Evolutionary conservation across 2,797 vertebrate genomes (phyloP), one percentile per base, ranked within the genome.

Genomic region (Leptatherina wallacei): DNA sequence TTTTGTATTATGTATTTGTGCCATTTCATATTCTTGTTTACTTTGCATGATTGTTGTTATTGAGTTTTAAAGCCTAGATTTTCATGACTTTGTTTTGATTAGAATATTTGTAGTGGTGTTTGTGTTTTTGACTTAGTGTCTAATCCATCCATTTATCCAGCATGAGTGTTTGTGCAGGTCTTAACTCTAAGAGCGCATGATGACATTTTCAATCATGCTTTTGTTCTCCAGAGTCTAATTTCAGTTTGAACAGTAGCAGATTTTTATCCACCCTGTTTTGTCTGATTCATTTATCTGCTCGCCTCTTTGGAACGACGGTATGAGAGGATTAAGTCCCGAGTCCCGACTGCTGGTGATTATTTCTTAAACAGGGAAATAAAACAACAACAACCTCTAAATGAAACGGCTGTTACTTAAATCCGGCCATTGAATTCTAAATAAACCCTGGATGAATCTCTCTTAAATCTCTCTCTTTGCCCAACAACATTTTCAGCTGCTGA

Each of bases 311-410:
- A 67, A 57, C 51, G n/a, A 30, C 24, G 32, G 4, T 33, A 71
- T 64, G 40, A 69, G 67, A 69, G 44, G 70, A 72, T 77, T 62
- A 71, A n/a, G n/a, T n/a, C n/a, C n/a, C n/a, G n/a, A 0, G 6
- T 40, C 42, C 7, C 42, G 42, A 47, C 67, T 3, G 2, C 5
- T 9, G 61, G 61, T 35, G 32, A 10, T 35, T 67, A 22, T 38
- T 52, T 59, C 9, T 32, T 56, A 10, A 24, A 4, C 6, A 11
- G 32, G 20, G 55, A 32, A 69, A 72, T 72, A 61, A 65, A n/a
- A n/a, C n/a, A 71, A 0, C 47, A 68, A 8, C 62, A 52, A 56
- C 66, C 49, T 20, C 3, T 20, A 47, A 47, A 47, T 10, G 38
- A 30, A 7, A 65, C n/a, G 6, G n/a, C 38, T 59, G 1, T 8